Conservation (phyloP, 2,113 vertebrate genomes). For the Elephantulus edwardii region DNA sequence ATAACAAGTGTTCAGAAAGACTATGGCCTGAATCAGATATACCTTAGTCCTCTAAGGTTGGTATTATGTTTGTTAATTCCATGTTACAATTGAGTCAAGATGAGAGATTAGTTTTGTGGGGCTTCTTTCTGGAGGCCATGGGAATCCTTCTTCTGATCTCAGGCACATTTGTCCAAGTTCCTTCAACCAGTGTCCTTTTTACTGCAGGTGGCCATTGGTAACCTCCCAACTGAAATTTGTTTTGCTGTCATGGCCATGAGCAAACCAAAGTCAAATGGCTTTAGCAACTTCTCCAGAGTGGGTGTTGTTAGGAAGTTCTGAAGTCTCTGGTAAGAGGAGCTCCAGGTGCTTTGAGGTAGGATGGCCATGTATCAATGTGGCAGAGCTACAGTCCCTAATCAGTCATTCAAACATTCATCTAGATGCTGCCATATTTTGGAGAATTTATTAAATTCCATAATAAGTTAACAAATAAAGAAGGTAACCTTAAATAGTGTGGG, state of each 20-base stretch:
- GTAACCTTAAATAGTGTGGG: background rate
- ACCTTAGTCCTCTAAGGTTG: background rate
- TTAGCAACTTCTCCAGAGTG: background rate
- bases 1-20: too few relatives aligned
- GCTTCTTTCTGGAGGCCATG: background rate
- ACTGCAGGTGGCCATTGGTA: background rate
- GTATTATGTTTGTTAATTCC: background rate
- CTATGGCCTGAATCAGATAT: too few relatives aligned
- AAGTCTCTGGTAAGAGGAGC: background rate
- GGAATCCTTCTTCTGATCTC: background rate
- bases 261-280: background rate
- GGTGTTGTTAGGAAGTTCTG: background rate
- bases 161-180: background rate
- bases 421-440: background rate
- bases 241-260: accelerated
- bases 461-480: background rate
- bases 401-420: background rate
- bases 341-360: background rate
- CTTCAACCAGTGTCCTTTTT: background rate
- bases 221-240: background rate
- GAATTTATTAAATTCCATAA: background rate
- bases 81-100: background rate
- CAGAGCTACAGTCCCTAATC: background rate
- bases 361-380: background rate
- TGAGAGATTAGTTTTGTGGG: background rate